These are phyloP conservation scores for Pogonocichla stellata DNA, from an alignment of 2,113 vertebrate species.

Conservation along the genomic window DNA sequence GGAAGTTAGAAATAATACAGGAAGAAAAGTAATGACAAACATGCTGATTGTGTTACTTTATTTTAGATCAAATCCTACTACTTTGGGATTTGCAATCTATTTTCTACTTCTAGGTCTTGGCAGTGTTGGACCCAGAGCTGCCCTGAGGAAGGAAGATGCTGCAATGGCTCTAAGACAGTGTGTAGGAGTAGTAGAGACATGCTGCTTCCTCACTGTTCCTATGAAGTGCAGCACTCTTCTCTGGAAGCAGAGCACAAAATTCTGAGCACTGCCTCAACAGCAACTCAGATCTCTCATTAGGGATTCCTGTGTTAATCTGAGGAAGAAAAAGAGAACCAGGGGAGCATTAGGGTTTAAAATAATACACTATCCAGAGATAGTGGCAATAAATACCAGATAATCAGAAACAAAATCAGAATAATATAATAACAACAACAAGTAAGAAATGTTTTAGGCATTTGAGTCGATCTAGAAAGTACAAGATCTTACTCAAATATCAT, in stretches of 20 bases:
- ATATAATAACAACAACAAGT: background rate
- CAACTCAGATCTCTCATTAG: background rate
- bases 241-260: background rate
- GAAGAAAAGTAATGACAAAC: background rate
- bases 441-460: background rate
- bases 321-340: background rate
- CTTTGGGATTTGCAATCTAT: background rate
- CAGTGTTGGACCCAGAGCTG: background rate
- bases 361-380: background rate
- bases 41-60: background rate
- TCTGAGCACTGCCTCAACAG: background rate
- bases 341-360: background rate
- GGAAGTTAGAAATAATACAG: background rate
- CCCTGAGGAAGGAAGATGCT: background rate
- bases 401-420: background rate
- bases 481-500: background rate
- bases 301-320: background rate
- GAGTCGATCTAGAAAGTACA: background rate
- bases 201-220: background rate
- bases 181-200: background rate
- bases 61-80: background rate
- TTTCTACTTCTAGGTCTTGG: background rate
- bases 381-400: background rate
- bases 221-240: background rate
- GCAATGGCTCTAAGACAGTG: background rate